Conservation (phyloP, 2,113 vertebrate species). For the Carollia perspicillata region DNA sequence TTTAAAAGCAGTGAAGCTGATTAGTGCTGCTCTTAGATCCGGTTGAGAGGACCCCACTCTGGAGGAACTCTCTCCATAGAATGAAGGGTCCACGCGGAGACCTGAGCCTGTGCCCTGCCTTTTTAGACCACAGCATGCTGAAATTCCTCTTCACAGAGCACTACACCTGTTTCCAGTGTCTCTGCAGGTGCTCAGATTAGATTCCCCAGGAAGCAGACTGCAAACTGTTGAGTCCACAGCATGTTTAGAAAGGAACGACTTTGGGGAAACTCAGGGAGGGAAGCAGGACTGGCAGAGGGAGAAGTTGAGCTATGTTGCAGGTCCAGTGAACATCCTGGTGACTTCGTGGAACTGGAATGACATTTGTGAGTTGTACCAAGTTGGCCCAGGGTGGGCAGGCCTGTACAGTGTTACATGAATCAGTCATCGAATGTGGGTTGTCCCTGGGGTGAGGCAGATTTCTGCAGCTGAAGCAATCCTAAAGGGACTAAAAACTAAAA, state of each 20-base stretch:
- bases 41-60: neutral
- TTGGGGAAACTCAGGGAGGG: neutral
- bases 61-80: neutral
- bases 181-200: neutral
- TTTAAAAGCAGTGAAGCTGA: neutral
- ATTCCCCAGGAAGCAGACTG: neutral
- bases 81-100: neutral
- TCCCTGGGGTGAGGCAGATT: neutral
- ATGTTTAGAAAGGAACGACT: neutral
- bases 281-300: neutral
- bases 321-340: neutral
- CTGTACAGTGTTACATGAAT: neutral
- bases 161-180: neutral
- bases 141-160: neutral
- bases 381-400: neutral
- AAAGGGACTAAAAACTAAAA: neutral
- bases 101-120: neutral
- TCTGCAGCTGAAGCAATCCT: neutral
- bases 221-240: neutral
- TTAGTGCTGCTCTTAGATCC: neutral
- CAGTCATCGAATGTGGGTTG: neutral
- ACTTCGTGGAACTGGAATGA: neutral
- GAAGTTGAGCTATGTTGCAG: neutral
- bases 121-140: neutral
- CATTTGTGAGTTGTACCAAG: neutral